A percentile compares a stretch with the other conserved stretches of the same genome.
Conservation (phyloP, 2,888 invertebrate species). For the Leucophenga montana region DNA sequence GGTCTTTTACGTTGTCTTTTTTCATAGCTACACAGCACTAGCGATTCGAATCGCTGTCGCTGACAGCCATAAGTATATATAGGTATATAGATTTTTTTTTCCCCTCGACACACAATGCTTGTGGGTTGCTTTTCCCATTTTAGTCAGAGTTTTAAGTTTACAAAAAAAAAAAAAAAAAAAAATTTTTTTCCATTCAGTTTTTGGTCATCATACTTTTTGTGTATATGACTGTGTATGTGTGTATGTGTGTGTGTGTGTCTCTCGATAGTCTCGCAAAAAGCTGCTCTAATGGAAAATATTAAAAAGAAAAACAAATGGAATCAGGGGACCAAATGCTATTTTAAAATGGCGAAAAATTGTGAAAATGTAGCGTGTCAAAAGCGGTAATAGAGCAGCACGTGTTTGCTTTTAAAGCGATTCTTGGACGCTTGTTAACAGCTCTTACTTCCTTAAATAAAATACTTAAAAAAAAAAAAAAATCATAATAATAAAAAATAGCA, state of each 20-base stretch:
- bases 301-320: slow-evolving; percentile 48
- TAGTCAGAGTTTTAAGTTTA: slow-evolving; percentile 12
- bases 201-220: slow-evolving; percentile 28
- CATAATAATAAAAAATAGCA: too few relatives aligned
- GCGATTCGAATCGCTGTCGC: too few relatives aligned
- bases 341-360: slow-evolving; percentile 22
- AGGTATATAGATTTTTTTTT: slow-evolving; percentile 30
- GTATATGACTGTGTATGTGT: too few relatives aligned
- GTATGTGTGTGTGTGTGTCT: slow-evolving; percentile 38
- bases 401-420: too few relatives aligned
- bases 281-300: slow-evolving; percentile 54
- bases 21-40: slow-evolving; percentile 40
- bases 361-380: slow-evolving; percentile 30
- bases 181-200: slow-evolving; percentile 13
- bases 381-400: not conserved
- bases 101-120: not conserved
- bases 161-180: too few relatives aligned
- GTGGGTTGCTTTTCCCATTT: slow-evolving; percentile 13
- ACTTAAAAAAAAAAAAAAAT: too few relatives aligned
- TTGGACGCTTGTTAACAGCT: too few relatives aligned
- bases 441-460: too few relatives aligned
- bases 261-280: not conserved
- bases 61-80: too few relatives aligned
- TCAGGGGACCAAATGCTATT: slow-evolving; percentile 39
- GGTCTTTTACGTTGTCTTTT: slow-evolving; percentile 40